phyloP scores from a whole-genome alignment of 2,888 invertebrate species.

The Neoitamus cyanurus region DNA sequence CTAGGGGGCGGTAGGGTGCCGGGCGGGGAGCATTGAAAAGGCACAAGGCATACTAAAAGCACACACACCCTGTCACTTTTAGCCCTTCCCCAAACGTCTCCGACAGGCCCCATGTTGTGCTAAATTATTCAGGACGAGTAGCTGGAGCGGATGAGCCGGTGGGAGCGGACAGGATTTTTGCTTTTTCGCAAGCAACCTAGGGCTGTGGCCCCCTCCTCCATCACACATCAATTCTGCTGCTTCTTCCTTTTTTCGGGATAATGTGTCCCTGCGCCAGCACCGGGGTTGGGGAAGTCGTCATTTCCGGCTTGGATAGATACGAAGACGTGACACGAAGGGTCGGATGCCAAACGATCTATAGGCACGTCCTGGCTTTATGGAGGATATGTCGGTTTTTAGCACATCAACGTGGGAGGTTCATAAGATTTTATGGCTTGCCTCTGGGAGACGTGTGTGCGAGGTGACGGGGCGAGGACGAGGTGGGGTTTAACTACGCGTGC shows the following conservation, averaged over 20 bases:
- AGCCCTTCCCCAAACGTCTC: not conserved
- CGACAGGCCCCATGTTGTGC: not conserved
- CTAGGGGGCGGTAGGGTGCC: not conserved
- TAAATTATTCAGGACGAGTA: constrained; percentile 51
- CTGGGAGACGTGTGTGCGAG: not conserved
- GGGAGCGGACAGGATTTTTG: constrained; percentile 43
- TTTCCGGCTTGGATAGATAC: constrained; percentile 50
- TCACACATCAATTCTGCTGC: not conserved
- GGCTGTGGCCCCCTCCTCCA: not conserved
- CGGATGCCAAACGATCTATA: constrained; percentile 32
- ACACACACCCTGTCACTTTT: constrained; percentile 14
- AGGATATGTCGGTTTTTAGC: constrained; percentile 32
- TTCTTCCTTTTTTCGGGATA: constrained; percentile 8
- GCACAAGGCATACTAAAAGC: constrained; percentile 23
- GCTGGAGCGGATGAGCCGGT: constrained; percentile 38
- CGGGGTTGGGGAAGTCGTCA: constrained; percentile 16
- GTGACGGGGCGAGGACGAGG: not conserved
- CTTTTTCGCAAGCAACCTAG: constrained; percentile 42
- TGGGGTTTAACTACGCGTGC: not conserved
- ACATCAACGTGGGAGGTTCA: constrained; percentile 37
- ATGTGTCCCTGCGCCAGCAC: not conserved
- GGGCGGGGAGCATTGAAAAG: not conserved
- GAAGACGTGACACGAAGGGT: constrained; percentile 44
- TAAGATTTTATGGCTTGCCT: constrained; percentile 46
- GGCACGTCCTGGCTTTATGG: constrained; percentile 28